Evolutionary conservation across 1,140 invertebrate species (phyloP), one percentile per base, ranked within the genome.

Genomic region (Maconellicoccus hirsutus): DNA sequence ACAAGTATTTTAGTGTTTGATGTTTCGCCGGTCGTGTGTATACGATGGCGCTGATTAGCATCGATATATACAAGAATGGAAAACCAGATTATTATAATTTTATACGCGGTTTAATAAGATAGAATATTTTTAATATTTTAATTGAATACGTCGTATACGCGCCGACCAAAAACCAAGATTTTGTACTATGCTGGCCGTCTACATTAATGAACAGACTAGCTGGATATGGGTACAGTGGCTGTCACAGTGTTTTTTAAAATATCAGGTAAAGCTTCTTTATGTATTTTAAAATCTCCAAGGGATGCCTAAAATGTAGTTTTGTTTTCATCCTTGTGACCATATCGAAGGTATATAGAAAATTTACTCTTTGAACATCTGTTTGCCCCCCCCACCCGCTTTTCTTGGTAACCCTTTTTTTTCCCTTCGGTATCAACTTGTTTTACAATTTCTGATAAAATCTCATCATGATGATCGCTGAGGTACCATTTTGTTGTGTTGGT

Each of bases 11-110:
- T 66, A 8, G 10, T 8, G 3, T 66, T 66, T 66, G 61, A 66
- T 66, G 22, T 66, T 25, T 19, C 21, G 61, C 61, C 19, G 61
- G 19, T 25, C 25, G 61, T 25, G 25, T 59, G 16, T 33, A 33
- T 52, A 52, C 42, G 6, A 8, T 33, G 29, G 21, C n/a, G 16
- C 52, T 66, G 61, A 66, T 66, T 66, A 66, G 61, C 10, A 26
- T 66, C 61, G 25, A 22, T 66, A 66, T 66, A 66, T 22, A 66
- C 25, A 25, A n/a, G 16, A 7, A n/a, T 16, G 21, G 21, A 22
- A 66, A 66, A 66, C 61, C 61, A 66, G 61, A 66, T 66, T 66
- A 66, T 66, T 66, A 66, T 66, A 66, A 66, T 66, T 66, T 59
- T 59, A 66, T 66, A 16, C 22, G 61, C 61, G 21, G 21, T 25